Evolutionary conservation across 1,140 invertebrate species (phyloP).

Genomic region (Trissolcus basalis): DNA sequence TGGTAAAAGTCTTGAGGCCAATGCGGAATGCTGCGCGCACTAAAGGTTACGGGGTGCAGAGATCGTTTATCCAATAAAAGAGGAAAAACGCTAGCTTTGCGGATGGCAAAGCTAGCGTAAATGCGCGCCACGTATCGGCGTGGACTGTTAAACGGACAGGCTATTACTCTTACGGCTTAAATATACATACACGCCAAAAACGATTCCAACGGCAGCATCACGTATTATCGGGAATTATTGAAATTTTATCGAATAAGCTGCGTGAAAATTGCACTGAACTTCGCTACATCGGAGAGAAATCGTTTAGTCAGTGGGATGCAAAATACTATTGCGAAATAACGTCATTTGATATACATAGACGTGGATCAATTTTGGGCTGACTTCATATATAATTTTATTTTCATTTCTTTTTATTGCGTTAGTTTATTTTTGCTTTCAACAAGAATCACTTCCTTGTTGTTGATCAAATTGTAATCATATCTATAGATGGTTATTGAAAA

Average conservation of each 20-base stretch:
- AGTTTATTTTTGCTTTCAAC: too few species aligned
- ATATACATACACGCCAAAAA: constrained; percentile 34
- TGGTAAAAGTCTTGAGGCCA: constrained; percentile 14
- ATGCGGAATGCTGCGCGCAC: constrained; percentile 18
- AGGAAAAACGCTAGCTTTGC: constrained; percentile 43
- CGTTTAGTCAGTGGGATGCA: too few species aligned
- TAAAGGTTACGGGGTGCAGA: constrained; percentile 17
- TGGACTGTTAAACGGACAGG: constrained; percentile 34
- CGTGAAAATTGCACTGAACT: constrained; percentile 32
- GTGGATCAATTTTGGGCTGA: too few species aligned
- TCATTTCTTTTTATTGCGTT: too few species aligned
- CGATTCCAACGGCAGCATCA: too few species aligned
- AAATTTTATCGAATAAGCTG: constrained; percentile 44
- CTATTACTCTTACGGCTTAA: constrained; percentile 42
- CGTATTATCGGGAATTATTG: constrained; percentile 41
- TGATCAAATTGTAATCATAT: too few species aligned
- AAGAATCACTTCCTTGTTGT: too few species aligned
- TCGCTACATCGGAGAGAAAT: neutral
- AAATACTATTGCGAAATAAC: too few species aligned
- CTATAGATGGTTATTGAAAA: too few species aligned
- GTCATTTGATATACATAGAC: too few species aligned
- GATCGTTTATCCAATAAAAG: constrained; percentile 42
- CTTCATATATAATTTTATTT: too few species aligned
- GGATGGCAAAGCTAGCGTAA: constrained; percentile 19
- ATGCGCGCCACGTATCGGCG: constrained; percentile 25